Evolutionary conservation across 2,888 invertebrate genomes (phyloP).

Genomic region (Leptopilina drosophilae): DNA sequence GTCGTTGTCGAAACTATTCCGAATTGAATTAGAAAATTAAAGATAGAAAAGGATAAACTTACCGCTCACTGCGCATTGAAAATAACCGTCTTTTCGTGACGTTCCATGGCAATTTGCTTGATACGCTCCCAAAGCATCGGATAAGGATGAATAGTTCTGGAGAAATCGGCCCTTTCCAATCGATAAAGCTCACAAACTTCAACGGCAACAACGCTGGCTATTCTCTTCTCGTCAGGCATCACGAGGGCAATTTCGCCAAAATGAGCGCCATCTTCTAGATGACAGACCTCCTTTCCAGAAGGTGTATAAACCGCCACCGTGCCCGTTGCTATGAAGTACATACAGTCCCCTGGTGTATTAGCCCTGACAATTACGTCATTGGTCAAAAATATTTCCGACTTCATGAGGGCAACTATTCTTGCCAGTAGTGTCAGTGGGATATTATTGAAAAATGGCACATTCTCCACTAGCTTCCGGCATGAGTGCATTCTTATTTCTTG

Average conservation of each 20-base stretch:
- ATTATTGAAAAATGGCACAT: conserved; percentile 79
- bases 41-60: too few relatives aligned
- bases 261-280: conserved; percentile 76
- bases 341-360: conserved; percentile 78
- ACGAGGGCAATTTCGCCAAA: conserved; percentile 77
- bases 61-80: conserved; percentile 62
- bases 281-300: conserved; percentile 76
- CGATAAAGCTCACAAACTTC: conserved; percentile 76
- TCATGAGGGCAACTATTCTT: conserved; percentile 78
- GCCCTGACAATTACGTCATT: conserved; percentile 79
- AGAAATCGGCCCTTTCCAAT: conserved; percentile 72
- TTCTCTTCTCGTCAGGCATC: conserved; percentile 72
- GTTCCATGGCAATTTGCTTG: conserved; percentile 72
- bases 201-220: conserved; percentile 75
- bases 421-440: conserved; percentile 77
- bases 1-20: too few relatives aligned
- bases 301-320: conserved; percentile 79
- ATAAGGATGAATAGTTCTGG: conserved; percentile 73
- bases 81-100: conserved; percentile 71
- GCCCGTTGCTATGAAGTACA: conserved; percentile 81
- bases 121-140: conserved; percentile 75
- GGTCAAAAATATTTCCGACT: conserved; percentile 78
- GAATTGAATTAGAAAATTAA: too few relatives aligned
- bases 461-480: conserved; percentile 79
- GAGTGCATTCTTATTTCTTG: conserved; percentile 79